A percentile compares a stretch with the other conserved stretches of the same genome.
Conservation (phyloP, 1,140 invertebrate genomes). For the Anagrus nilaparvatae region DNA sequence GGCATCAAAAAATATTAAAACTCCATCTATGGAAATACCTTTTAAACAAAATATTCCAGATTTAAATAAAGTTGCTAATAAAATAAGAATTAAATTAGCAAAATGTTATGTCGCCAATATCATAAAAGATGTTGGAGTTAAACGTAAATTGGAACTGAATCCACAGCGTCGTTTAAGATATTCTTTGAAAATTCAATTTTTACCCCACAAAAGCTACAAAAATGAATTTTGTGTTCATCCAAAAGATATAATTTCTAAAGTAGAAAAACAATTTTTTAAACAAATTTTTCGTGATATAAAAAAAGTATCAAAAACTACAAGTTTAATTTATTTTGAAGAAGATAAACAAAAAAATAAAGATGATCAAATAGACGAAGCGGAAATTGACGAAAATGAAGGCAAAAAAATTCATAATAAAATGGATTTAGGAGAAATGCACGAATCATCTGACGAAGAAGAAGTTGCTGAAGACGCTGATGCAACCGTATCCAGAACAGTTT, state of each 20-base stretch:
- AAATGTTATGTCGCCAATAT: slow-evolving; percentile 70
- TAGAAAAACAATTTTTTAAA: slow-evolving; percentile 54
- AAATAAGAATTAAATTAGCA: slow-evolving; percentile 48
- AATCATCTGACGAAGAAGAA: slow-evolving; percentile 54
- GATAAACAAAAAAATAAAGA: slow-evolving; percentile 42
- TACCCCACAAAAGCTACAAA: slow-evolving; percentile 62
- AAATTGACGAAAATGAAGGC: slow-evolving; percentile 24
- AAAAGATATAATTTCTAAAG: slow-evolving; percentile 54
- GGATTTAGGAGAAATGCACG: slow-evolving; percentile 42
- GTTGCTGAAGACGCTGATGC: slow-evolving; percentile 47
- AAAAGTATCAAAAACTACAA: slow-evolving; percentile 37
- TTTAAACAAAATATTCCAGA: slow-evolving; percentile 48
- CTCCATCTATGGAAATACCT: slow-evolving; percentile 92
- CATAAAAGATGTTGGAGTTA: slow-evolving; percentile 61
- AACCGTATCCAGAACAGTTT: slow-evolving; percentile 45
- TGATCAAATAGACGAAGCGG: slow-evolving; percentile 29
- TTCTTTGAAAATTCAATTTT: slow-evolving; percentile 57
- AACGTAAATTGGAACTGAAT: slow-evolving; percentile 46
- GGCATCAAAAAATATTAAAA: slow-evolving; percentile 84
- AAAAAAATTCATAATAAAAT: slow-evolving; percentile 14
- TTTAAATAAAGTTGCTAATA: slow-evolving; percentile 54
- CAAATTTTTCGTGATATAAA: slow-evolving; percentile 49
- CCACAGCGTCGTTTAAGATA: slow-evolving; percentile 47
- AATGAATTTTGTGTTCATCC: slow-evolving; percentile 60
- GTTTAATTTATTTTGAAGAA: slow-evolving; percentile 33